Conservation (phyloP, 2,113 vertebrate species). For the Phaethornis superciliosus region DNA sequence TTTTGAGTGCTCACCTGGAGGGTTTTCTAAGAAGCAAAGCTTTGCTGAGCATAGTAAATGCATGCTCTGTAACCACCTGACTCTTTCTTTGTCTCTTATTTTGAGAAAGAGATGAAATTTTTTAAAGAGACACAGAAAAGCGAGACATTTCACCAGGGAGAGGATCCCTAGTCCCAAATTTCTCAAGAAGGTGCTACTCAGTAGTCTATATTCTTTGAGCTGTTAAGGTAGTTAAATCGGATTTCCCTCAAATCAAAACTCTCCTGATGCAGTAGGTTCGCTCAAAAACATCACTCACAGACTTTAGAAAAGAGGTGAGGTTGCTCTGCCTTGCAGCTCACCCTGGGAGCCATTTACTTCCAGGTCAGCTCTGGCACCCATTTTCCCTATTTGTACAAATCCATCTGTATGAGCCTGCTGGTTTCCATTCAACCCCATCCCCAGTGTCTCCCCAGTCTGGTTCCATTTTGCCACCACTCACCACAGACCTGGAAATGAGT, state of each 20-base stretch:
- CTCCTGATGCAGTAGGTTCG: background rate
- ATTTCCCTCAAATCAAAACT: background rate
- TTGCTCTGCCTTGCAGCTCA: background rate
- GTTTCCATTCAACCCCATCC: background rate
- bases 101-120: background rate
- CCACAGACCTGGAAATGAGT: background rate
- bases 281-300: background rate
- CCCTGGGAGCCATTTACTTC: background rate
- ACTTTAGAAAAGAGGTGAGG: background rate
- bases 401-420: fast-evolving
- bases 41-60: background rate
- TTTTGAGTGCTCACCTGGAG: background rate
- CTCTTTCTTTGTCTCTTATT: background rate
- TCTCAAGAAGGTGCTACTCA: background rate
- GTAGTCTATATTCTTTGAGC: background rate
- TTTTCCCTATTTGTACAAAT: background rate
- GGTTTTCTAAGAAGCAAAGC: background rate
- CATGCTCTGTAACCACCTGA: background rate
- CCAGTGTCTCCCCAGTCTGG: fast-evolving
- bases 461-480: background rate
- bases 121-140: background rate
- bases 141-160: background rate
- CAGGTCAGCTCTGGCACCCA: background rate
- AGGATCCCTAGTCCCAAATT: background rate
- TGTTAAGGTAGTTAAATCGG: background rate